Base-by-base conservation (phyloP, 2,888 invertebrate genomes). In the Eulithis testata region DNA sequence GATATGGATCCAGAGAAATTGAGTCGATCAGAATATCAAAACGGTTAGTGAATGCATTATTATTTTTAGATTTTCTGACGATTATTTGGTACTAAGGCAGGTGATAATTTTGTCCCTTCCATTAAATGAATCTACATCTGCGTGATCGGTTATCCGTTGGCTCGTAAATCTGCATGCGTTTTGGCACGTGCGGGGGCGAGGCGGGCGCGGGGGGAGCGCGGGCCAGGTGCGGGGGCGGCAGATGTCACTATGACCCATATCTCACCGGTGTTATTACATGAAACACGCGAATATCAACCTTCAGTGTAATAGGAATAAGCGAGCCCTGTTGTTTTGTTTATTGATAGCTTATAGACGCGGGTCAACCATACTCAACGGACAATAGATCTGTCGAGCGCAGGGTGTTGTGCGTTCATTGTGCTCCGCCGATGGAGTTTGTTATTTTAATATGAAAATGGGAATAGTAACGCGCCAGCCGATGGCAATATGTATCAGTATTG, bases 201-300 rank as follows among this genome's bases (percentile, higher is more conserved):
- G 58, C 64, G 61, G 60, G 66, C 60, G 66, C 49, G 63, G 68
- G 31, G 63, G 64, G 21, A 21, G 52, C n/a, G 37, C 68, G 63
- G 69, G 61, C 87, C 88, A 88, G 89, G 88, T 88, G 90, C 87
- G 89, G 84, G 88, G 89, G 90, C 79, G 90, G 90, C 90, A 90
- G 90, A 86, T 90, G 90, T 81, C 81, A 73, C 79, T 56, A 53
- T 85, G 87, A 86, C 87, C 88, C 86, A 87, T 80, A 88, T 87
- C 75, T 72, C 81, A 72, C 76, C 66, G 49, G 52, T 21, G 21
- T 57, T 43, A 47, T 11, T 21, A 27, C 6, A n/a, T n/a, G n/a
- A 11, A 47, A 40, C 57, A 12, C 45, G 51, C 54, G n/a, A 65
- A 52, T 36, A 1, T 51, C 8, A 37, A 68, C 65, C 69, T 44